These are phyloP conservation scores for Brachirus orientalis DNA, from an alignment of 2,113 vertebrate species.

Conservation along the genomic window DNA sequence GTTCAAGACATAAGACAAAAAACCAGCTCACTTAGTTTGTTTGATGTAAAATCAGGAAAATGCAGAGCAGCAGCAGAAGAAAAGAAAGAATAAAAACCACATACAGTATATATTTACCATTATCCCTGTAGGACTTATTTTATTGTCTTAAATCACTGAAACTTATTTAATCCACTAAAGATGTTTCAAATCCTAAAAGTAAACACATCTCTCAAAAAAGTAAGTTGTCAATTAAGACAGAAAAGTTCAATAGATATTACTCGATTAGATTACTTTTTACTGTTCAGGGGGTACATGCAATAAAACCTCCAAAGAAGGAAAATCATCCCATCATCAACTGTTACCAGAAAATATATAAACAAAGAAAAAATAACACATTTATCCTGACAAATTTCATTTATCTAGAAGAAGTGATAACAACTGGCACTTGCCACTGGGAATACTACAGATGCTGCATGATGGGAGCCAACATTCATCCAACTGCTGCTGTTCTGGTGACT, in stretches of 20 bases:
- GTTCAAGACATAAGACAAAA: constrained; percentile 3
- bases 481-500: background rate
- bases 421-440: background rate
- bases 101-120: constrained; percentile 4
- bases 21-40: constrained; percentile 48
- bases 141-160: constrained; percentile 16
- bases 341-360: too few species aligned
- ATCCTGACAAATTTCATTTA: too few species aligned
- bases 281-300: too few species aligned
- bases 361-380: too few species aligned
- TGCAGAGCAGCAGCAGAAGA: constrained; percentile 25
- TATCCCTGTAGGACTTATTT: background rate
- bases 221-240: background rate
- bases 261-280: background rate
- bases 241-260: background rate
- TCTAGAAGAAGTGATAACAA: background rate
- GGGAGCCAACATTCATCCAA: background rate
- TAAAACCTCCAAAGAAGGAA: too few species aligned
- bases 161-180: background rate
- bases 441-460: background rate
- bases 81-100: constrained; percentile 8
- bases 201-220: background rate
- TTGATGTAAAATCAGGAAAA: constrained; percentile 44
- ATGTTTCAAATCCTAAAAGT: background rate
- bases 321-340: too few species aligned